These are phyloP conservation scores for Octodon degus DNA, from an alignment of 2,113 vertebrate species.

Conservation along the genomic window DNA sequence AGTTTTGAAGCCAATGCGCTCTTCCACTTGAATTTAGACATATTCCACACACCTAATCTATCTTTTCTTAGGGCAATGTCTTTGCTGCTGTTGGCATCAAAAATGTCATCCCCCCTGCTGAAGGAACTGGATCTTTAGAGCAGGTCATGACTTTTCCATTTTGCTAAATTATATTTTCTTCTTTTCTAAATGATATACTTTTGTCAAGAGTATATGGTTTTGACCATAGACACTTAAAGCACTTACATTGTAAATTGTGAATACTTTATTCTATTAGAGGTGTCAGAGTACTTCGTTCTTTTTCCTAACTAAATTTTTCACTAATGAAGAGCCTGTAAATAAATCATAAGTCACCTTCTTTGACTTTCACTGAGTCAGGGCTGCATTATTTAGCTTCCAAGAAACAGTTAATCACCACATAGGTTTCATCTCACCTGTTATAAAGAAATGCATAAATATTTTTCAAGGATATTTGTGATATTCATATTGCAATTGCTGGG, in stretches of 20 bases:
- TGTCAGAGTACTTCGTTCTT: slow-evolving; percentile 62
- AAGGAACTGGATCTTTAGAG: neutral
- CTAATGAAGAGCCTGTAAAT: slow-evolving; percentile 36
- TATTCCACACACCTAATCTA: slow-evolving; percentile 56
- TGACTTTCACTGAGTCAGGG: slow-evolving; percentile 47
- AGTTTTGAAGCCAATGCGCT: slow-evolving; percentile 33
- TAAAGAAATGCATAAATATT: slow-evolving; percentile 24
- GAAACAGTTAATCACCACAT: neutral
- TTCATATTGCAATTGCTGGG: neutral
- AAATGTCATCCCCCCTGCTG: slow-evolving; percentile 55
- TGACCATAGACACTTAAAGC: slow-evolving; percentile 60
- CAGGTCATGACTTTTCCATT: slow-evolving; percentile 47
- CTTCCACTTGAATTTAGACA: slow-evolving; percentile 50
- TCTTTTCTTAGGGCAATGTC: slow-evolving; percentile 38
- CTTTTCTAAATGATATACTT: slow-evolving; percentile 36
- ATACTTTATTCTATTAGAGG: slow-evolving; percentile 61
- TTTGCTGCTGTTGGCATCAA: slow-evolving; percentile 65
- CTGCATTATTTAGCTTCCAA: slow-evolving; percentile 1
- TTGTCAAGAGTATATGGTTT: slow-evolving; percentile 65
- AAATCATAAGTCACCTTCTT: slow-evolving; percentile 63
- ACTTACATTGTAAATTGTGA: slow-evolving; percentile 64
- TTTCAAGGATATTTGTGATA: neutral
- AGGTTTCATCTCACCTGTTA: neutral
- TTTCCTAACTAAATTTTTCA: slow-evolving; percentile 66
- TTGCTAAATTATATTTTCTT: slow-evolving; percentile 52